Base-by-base conservation (phyloP, 2,113 vertebrate genomes). In the Recurvirostra avosetta region DNA sequence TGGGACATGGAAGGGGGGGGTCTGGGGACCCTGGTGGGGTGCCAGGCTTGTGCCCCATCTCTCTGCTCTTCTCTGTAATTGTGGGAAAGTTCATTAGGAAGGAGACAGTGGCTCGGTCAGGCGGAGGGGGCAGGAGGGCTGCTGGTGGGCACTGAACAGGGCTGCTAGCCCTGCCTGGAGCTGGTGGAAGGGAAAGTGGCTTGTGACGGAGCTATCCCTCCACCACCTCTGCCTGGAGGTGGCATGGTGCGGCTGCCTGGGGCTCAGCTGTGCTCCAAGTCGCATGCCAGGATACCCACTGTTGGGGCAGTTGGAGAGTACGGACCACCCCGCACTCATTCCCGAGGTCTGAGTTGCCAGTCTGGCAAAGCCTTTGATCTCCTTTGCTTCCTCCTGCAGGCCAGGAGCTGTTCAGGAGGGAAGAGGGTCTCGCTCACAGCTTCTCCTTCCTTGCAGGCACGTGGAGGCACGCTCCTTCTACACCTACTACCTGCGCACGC, bases 381-480 rank as follows among this genome's bases (percentile, higher is more conserved):
- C 36, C 8, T 63, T 72, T 63, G 12, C 50, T 19, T 36, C 45
- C 23, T 83, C 16, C 16, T 30, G 4, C 55, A 17, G 25, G 32
- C 15, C 6, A 0, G 9, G 22, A 5, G 5, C 34, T 25, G 22
- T 41, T 29, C 29, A 36, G 62, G 86, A 52, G n/a, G 59, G 26
- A n/a, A 30, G 27, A 71, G 12, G 34, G n/a, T 72, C 30, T 52
- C 8, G 15, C 47, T 95, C 9, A 85, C 2, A 0, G 36, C n/a
- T 90, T 75, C 83, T 82, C 30, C 66, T 53, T 70, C 75, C 96
- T 32, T n/a, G 22, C 97, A 99, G 99, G 86, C 96, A 98, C 40
- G 19, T 65, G 7, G 98, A 99, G 83, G 98, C 98, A 1, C 99
- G 99, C 56, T 41, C 96, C 40, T 99, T 98, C 96, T 99, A 99